Evolutionary conservation across 2,888 invertebrate genomes (phyloP).

Genomic region (Hoplodrina blanda): DNA sequence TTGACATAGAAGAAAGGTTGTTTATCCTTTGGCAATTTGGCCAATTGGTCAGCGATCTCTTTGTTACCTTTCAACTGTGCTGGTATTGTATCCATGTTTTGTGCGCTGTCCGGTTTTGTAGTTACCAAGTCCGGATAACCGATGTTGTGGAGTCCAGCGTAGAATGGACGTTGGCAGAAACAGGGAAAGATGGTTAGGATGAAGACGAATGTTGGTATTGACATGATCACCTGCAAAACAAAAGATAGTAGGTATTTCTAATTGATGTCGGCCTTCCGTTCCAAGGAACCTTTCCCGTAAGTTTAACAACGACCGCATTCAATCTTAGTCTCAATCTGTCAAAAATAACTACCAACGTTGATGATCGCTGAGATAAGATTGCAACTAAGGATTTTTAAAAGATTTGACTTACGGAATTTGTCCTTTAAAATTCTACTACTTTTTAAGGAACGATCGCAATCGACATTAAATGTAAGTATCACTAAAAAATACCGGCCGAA

Average conservation of each 20-base stretch:
- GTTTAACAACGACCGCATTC: too few species aligned
- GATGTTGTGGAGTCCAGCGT: constrained; percentile 63
- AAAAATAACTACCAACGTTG: too few species aligned
- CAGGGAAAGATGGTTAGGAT: constrained; percentile 48
- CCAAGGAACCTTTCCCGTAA: too few species aligned
- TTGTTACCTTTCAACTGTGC: constrained; percentile 17
- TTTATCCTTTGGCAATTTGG: constrained; percentile 85
- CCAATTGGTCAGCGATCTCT: constrained; percentile 65
- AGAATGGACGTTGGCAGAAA: constrained; percentile 64
- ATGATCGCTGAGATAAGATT: too few species aligned
- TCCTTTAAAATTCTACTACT: too few species aligned
- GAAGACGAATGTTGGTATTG: constrained; percentile 35
- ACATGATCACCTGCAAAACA: constrained; percentile 49
- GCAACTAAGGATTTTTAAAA: too few species aligned
- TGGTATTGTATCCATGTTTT: not conserved
- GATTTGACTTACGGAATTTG: too few species aligned
- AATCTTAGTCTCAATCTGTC: too few species aligned
- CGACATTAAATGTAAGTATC: too few species aligned
- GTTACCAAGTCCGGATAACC: constrained; percentile 59
- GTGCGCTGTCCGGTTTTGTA: not conserved
- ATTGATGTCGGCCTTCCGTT: too few species aligned
- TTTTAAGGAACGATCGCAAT: too few species aligned
- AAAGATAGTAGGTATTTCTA: not conserved
- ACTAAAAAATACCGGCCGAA: too few species aligned
- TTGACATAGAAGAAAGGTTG: constrained; percentile 7